Evolutionary conservation across 2,113 vertebrate genomes (phyloP), one percentile per base, ranked within the genome.

Genomic region (Indicator indicator): DNA sequence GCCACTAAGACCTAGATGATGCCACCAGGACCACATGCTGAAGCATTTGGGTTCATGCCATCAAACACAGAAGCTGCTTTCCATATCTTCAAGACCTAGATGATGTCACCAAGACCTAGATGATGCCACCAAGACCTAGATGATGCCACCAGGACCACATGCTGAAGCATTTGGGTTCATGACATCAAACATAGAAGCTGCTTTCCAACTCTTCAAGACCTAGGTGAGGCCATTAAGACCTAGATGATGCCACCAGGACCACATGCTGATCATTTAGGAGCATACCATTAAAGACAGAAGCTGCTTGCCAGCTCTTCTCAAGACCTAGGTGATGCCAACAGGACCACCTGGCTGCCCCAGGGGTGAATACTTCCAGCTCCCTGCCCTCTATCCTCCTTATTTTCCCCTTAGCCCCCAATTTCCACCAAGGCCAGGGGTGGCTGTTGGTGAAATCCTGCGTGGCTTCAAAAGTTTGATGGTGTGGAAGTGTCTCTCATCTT

Each of bases 401-500:
- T 60, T 65, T 60, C 69, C 90, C 86, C 77, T 63, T 64, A 69
- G 30, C 64, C 59, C 46, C n/a, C 38, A 87, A 48, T 91, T 95
- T 77, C 93, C 58, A 86, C 26, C 3, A 6, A 80, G 89, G 63
- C 38, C 83, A 50, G 55, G 42, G 40, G 71, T 6, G 33, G 82
- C 69, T 58, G 62, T 40, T 91, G 5, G 11, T 55, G 89, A 94
- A 89, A 73, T 36, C 15, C 77, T 87, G 58, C 1, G 9, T 2
- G 4, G 16, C 86, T 89, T 97, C 86, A 88, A 80, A 92, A 96
- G 94, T 96, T 96, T 94, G 28, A 20, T 2, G 5, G 60, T 88
- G 58, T 64, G 27, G 91, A 96, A 95, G 40, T 91, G 52, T 83
- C 86, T 93, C 89, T 97, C 80, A 42, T 77, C 87, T 91, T 54